Evolutionary conservation across 2,888 invertebrate species (phyloP).

Genomic region (Ormyrus thymus): DNA sequence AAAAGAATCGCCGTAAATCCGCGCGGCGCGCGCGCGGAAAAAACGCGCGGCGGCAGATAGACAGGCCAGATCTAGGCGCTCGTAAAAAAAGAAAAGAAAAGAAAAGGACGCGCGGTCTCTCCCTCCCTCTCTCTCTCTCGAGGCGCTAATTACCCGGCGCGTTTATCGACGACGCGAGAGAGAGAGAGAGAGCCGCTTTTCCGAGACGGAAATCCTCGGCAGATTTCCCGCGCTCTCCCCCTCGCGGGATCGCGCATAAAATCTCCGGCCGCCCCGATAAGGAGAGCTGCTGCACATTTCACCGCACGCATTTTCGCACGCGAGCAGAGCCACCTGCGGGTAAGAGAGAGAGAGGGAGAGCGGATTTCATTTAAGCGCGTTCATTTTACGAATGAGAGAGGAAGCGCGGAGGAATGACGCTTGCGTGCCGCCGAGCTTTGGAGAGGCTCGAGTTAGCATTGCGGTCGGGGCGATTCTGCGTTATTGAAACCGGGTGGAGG

Average conservation of each 20-base stretch:
- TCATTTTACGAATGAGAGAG: slow-evolving; percentile 22
- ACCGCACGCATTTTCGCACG: slow-evolving; percentile 55
- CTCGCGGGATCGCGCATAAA: slow-evolving; percentile 29
- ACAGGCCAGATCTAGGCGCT: background rate
- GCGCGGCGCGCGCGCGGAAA: background rate
- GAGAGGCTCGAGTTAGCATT: too few relatives aligned
- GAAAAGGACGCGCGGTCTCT: background rate
- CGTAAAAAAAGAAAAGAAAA: background rate
- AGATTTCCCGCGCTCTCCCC: slow-evolving; percentile 21
- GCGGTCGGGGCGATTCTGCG: too few relatives aligned
- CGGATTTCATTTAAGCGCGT: slow-evolving; percentile 34
- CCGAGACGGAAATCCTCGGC: slow-evolving; percentile 50
- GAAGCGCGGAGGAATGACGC: background rate
- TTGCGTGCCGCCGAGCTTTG: too few relatives aligned
- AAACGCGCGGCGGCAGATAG: too few relatives aligned
- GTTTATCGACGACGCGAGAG: slow-evolving; percentile 31
- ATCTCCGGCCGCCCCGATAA: slow-evolving; percentile 29
- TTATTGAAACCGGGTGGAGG: too few relatives aligned
- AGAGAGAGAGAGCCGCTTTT: slow-evolving; percentile 29
- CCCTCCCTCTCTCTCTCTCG: background rate
- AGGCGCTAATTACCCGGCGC: slow-evolving; percentile 34
- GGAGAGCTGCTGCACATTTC: slow-evolving; percentile 33
- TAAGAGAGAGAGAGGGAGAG: background rate
- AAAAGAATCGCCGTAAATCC: slow-evolving; percentile 37
- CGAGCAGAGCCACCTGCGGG: background rate